Percentiles rank a stretch among this genome's conserved stretches.
Evolutionary conservation across 2,888 invertebrate species (phyloP).

Genomic region (Nemurella pictetii): DNA sequence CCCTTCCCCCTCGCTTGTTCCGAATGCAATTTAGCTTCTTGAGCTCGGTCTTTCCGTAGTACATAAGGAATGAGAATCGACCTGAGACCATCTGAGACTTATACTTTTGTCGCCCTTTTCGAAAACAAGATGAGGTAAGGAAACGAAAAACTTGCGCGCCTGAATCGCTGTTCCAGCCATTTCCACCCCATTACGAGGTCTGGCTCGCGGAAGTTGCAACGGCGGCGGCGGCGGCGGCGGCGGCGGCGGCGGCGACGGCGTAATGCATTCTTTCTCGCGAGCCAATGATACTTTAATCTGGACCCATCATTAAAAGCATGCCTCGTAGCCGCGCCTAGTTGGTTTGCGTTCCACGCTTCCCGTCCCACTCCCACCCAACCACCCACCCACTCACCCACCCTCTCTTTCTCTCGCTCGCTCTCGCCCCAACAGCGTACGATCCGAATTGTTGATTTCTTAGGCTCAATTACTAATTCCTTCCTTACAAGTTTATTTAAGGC

Average conservation of each 20-base stretch:
- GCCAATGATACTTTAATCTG: conserved; percentile 12
- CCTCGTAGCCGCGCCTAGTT: not conserved
- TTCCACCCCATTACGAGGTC: conserved; percentile 11
- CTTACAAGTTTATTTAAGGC: conserved; percentile 7
- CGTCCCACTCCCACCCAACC: not conserved
- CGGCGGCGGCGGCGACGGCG: not conserved
- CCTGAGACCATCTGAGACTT: too few species aligned
- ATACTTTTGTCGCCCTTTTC: not conserved
- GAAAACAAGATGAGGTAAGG: not conserved
- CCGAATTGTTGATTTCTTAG: conserved; percentile 22
- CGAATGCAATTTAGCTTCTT: not conserved
- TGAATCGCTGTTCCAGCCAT: not conserved
- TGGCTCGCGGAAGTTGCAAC: not conserved
- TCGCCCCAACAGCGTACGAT: not conserved
- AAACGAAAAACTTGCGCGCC: not conserved
- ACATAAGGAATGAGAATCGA: not conserved
- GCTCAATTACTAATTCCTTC: conserved; percentile 29
- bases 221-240: not conserved
- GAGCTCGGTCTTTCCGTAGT: not conserved
- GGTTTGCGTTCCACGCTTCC: not conserved
- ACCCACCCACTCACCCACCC: too few species aligned
- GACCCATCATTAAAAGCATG: not conserved
- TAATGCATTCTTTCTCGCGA: not conserved
- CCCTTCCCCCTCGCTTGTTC: not conserved
- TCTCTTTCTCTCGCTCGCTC: not conserved